Evolutionary conservation across 2,113 vertebrate species (phyloP).

Genomic region (Rhabdornis inornatus): DNA sequence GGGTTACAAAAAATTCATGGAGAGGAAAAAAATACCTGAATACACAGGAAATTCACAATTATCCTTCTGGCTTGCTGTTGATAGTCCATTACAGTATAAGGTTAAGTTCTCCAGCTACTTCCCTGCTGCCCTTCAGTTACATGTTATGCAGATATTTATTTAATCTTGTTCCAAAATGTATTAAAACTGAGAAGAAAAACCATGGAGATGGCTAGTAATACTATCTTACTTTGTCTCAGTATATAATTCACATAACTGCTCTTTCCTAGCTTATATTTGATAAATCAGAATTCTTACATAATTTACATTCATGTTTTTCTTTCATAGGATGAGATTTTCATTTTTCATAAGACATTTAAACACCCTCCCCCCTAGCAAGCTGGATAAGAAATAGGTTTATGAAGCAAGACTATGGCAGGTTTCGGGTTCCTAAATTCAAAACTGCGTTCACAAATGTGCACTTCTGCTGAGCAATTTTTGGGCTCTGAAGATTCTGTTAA

Average conservation of each 20-base stretch:
- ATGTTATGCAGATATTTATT: not conserved
- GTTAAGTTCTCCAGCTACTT: not conserved
- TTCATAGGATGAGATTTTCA: not conserved
- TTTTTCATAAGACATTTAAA: not conserved
- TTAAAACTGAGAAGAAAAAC: not conserved
- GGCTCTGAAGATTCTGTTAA: not conserved
- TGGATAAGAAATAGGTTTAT: not conserved
- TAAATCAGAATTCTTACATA: not conserved
- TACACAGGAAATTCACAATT: not conserved
- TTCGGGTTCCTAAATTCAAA: not conserved
- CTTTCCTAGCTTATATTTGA: not conserved
- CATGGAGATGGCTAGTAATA: not conserved
- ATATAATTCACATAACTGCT: not conserved
- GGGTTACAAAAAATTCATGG: not conserved
- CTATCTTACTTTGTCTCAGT: not conserved
- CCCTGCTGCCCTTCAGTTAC: not conserved
- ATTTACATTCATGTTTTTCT: not conserved
- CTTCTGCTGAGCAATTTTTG: not conserved
- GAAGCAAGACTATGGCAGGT: not conserved
- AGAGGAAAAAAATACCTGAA: not conserved
- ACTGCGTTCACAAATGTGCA: fast-evolving
- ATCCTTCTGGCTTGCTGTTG: not conserved
- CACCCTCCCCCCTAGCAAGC: not conserved
- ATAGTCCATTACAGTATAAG: not conserved
- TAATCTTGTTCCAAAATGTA: not conserved